Base-by-base conservation (phyloP, 2,888 invertebrate genomes). In the Platynereis dumerilii region DNA sequence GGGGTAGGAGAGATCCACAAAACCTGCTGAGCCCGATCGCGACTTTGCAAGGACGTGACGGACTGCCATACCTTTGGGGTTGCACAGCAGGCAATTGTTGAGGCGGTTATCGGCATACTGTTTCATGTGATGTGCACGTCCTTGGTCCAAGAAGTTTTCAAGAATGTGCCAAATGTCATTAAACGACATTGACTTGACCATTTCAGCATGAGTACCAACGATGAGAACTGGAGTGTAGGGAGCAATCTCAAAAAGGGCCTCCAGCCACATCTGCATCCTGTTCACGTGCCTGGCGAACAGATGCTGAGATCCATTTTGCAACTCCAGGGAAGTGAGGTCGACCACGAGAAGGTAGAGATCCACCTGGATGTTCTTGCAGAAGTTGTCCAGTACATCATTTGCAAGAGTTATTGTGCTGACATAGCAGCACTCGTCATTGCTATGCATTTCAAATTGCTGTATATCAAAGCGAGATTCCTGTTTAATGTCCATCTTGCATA, bases 251-350 rank as follows among this genome's bases (percentile, higher is more conserved):
- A 69, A 74, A n/a, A 74, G 68, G 0, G 74, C 70, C 58, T 73
- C 73, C 42, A 74, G 58, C 74, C 74, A 74, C 71, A 71, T 72
- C 60, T 72, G 72, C 66, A 74, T 58, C n/a, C 74, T 60, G 56
- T 64, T 69, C n/a, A 74, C 68, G 60, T 74, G 74, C 22, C 74
- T 55, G 1, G 73, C 69, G 52, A 73, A 74, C 58, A 74, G 65
- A 58, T 74, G 74, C 65, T 72, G 72, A 2, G 73, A 73, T 1
- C 72, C 73, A 56, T 74, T 73, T 59, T 74, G 73, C 60, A 74
- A 58, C 44, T 74, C 74, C 20, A 74, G 63, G 10, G 74, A 68
- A 3, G 74, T 74, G 58, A 74, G 58, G 42, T 74, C 74, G 28
- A 74, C 67, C 20, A 68, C 65, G 39, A 74, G 60, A 42, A 73